Evolutionary conservation across 2,888 invertebrate species (phyloP).

Genomic region (Microplitis manilae): DNA sequence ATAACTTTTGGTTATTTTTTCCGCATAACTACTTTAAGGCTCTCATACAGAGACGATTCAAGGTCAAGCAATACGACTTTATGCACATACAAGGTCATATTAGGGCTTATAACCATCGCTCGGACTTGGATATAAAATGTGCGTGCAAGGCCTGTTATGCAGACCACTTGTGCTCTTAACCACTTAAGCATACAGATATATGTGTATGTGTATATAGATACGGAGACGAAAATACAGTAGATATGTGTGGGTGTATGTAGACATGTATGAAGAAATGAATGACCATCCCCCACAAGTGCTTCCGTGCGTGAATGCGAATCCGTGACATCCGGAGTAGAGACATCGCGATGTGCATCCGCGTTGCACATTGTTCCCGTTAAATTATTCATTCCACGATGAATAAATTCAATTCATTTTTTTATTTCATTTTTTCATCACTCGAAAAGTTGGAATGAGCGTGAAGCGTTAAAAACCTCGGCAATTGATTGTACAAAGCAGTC

Average conservation of each 20-base stretch:
- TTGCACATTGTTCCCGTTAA: conserved; percentile 26
- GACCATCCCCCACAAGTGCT: conserved; percentile 14
- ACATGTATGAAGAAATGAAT: conserved; percentile 16
- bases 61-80: no score
- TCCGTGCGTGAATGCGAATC: conserved; percentile 34
- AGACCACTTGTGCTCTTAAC: not conserved
- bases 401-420: conserved; percentile 17
- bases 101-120: not conserved
- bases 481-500: conserved; percentile 3
- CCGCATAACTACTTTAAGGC: no score
- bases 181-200: not conserved
- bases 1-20: not conserved
- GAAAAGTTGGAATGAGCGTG: not conserved
- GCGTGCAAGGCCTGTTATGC: conserved; percentile 16
- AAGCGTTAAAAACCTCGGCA: conserved; percentile 11
- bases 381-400: conserved; percentile 29
- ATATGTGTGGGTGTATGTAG: not conserved
- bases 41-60: no score
- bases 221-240: conserved; percentile 16
- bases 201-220: not conserved
- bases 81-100: no score
- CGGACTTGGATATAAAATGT: not conserved
- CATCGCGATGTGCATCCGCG: conserved; percentile 15
- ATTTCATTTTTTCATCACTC: not conserved
- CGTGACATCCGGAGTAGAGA: conserved; percentile 36